A percentile compares a stretch with the other conserved stretches of the same genome.
phyloP scores from a whole-genome alignment of 2,888 invertebrate species.

The Belgica antarctica region DNA sequence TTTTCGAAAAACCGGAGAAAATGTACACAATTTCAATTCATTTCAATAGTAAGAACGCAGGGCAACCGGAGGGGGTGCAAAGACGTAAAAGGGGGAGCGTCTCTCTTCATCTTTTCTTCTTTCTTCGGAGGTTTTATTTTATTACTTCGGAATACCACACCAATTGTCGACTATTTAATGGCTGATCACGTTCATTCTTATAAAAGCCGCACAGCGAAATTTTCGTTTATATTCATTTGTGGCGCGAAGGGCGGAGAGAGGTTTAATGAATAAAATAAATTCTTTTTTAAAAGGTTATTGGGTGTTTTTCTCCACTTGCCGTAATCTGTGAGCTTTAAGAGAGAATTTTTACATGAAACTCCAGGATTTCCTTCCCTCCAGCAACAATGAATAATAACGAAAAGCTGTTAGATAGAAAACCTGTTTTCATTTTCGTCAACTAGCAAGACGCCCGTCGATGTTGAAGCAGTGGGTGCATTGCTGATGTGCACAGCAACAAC shows the following conservation, averaged over 20 bases:
- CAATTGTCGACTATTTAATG: slow-evolving; percentile 26
- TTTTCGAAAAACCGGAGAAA: no score
- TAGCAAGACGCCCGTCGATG: no score
- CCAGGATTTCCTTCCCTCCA: background rate
- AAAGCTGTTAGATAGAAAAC: no score
- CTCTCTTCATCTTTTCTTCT: background rate
- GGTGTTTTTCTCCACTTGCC: background rate
- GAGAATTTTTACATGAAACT: background rate
- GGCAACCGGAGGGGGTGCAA: background rate
- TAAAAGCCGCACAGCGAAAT: background rate
- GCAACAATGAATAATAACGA: no score
- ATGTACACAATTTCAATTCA: no score
- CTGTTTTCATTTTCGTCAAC: no score
- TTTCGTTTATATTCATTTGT: background rate
- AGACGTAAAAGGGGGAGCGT: background rate
- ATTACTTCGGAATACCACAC: slow-evolving; percentile 5
- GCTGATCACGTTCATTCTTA: slow-evolving; percentile 2
- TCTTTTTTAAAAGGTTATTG: slow-evolving; percentile 20
- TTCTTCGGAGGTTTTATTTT: background rate
- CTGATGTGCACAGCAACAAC: no score
- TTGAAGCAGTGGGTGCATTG: no score
- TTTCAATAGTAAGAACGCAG: no score
- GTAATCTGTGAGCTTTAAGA: no score
- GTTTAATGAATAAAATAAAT: slow-evolving; percentile 21
- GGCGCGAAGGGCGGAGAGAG: background rate